A percentile compares a stretch with the other conserved stretches of the same genome.
Conservation (phyloP, 2,888 invertebrate genomes). For the Ormyrus nitidulus region DNA sequence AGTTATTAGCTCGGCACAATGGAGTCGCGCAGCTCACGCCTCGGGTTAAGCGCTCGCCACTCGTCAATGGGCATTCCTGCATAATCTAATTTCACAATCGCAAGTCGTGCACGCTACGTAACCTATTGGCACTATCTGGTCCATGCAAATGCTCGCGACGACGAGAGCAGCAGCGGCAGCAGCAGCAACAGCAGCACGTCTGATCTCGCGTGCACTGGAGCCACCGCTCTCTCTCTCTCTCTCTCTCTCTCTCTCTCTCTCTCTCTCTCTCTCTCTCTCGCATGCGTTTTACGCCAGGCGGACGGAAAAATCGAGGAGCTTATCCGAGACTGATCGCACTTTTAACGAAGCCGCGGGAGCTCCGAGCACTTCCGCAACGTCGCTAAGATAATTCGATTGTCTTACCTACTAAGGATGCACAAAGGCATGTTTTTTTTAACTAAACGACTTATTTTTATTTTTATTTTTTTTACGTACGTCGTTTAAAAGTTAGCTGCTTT, state of each 20-base stretch:
- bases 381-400: slow-evolving; percentile 19
- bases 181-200: background rate
- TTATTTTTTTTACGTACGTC: no score
- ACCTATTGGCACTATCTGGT: slow-evolving; percentile 61
- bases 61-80: slow-evolving; percentile 63
- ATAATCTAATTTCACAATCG: slow-evolving; percentile 65
- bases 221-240: slow-evolving; percentile 23
- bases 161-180: background rate
- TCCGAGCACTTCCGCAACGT: slow-evolving; percentile 17
- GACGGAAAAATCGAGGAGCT: slow-evolving; percentile 34
- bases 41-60: slow-evolving; percentile 51
- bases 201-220: slow-evolving; percentile 35
- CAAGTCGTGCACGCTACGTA: slow-evolving; percentile 61
- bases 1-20: slow-evolving; percentile 22
- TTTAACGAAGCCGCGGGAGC: slow-evolving; percentile 38
- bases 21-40: background rate
- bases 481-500: no score
- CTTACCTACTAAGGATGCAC: background rate
- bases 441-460: no score
- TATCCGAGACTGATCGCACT: slow-evolving; percentile 38
- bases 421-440: no score
- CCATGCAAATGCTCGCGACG: slow-evolving; percentile 38
- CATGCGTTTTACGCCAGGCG: slow-evolving; percentile 32
- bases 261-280: slow-evolving; percentile 2
- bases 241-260: no score